A percentile compares a stretch with the other conserved stretches of the same genome.
phyloP scores from a whole-genome alignment of 64 coral and sea anemone species.

The Platygyra sinensis region DNA sequence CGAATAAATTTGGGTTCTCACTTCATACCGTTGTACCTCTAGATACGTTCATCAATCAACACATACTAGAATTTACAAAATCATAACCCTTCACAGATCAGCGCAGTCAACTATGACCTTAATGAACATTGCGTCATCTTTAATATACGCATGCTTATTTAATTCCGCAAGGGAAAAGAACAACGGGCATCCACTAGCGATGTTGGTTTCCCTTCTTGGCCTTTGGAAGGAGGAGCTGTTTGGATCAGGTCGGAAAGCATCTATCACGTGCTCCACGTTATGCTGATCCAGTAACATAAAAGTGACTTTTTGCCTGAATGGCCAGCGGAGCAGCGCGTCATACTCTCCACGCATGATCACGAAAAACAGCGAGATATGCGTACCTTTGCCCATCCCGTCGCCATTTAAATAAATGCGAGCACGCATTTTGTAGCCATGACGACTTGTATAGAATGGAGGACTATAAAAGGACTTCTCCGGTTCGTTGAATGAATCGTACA shows the following conservation, averaged over 20 bases:
- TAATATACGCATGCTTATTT: slow-evolving; percentile 53
- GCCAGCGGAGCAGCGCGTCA: slow-evolving; percentile 50
- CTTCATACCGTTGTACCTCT: too few relatives aligned
- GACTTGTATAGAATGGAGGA: slow-evolving; percentile 53
- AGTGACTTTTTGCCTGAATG: slow-evolving; percentile 66
- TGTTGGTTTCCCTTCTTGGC: slow-evolving; percentile 47
- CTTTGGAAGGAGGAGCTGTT: slow-evolving; percentile 56
- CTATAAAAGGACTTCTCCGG: slow-evolving; percentile 60
- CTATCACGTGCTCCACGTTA: slow-evolving; percentile 60
- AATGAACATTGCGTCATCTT: slow-evolving; percentile 58
- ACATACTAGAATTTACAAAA: background rate
- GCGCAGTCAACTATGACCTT: slow-evolving; percentile 51
- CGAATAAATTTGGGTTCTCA: too few relatives aligned
- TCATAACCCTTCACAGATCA: slow-evolving; percentile 3
- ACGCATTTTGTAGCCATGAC: slow-evolving; percentile 73
- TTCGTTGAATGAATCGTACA: slow-evolving; percentile 37
- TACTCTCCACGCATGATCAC: slow-evolving; percentile 70
- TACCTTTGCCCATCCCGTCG: slow-evolving; percentile 53
- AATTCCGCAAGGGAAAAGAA: slow-evolving; percentile 48
- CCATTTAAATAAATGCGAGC: slow-evolving; percentile 68
- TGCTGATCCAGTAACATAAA: slow-evolving; percentile 63
- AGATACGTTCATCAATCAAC: too few relatives aligned
- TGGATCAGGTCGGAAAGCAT: slow-evolving; percentile 60
- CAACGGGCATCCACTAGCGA: slow-evolving; percentile 60
- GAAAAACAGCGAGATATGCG: slow-evolving; percentile 61